These are phyloP conservation scores for Chinchilla lanigera DNA, from an alignment of 2,113 vertebrate species.

Conservation along the genomic window DNA sequence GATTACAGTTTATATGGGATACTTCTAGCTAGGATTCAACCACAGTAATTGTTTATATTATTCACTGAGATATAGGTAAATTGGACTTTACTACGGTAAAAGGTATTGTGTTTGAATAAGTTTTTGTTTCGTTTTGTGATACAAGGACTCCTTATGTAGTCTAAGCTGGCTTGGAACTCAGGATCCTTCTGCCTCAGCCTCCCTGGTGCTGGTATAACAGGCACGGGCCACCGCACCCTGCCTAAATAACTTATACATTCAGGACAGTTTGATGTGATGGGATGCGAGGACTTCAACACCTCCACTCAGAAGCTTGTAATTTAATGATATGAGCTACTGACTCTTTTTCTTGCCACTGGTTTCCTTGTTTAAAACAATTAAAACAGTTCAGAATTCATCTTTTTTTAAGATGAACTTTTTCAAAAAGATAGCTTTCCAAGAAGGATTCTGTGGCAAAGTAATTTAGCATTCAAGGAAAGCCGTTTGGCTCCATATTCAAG, in stretches of 20 bases:
- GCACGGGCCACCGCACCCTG: not conserved
- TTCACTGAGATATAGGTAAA: conserved; percentile 9
- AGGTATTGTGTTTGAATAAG: not conserved
- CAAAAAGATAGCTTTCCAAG: not conserved
- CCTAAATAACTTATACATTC: not conserved
- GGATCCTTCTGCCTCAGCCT: not conserved
- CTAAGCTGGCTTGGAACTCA: not conserved
- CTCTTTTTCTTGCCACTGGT: not conserved
- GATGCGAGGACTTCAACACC: not conserved
- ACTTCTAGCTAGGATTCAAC: not conserved
- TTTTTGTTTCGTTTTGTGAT: not conserved
- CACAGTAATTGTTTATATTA: not conserved
- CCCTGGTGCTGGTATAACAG: not conserved
- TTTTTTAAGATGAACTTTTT: conserved; percentile 33
- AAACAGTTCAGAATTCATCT: not conserved
- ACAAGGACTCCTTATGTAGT: not conserved
- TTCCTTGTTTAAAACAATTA: not conserved
- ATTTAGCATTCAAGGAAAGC: not conserved
- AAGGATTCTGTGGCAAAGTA: conserved; percentile 11
- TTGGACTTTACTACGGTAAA: not conserved
- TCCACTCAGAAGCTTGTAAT: not conserved
- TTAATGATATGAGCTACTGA: not conserved
- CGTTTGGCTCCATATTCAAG: not conserved
- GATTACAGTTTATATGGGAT: not conserved
- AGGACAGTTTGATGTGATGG: not conserved